Conservation (phyloP, 2,888 invertebrate genomes). For the Drosophila mulleri region DNA sequence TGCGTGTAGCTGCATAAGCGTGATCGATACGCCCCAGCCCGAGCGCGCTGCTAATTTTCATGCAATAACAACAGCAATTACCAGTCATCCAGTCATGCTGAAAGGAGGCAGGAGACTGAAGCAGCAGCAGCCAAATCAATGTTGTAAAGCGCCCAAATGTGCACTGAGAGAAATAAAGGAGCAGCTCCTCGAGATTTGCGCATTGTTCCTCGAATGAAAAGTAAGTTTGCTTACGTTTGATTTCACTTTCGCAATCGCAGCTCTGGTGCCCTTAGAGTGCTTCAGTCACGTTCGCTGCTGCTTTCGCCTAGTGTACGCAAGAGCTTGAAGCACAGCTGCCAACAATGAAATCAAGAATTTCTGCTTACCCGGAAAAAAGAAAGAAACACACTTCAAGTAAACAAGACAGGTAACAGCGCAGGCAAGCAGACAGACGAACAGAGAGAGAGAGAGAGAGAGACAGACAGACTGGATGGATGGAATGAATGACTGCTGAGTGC, state of each 20-base stretch:
- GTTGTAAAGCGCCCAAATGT: neutral
- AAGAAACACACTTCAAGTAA: conserved; percentile 16
- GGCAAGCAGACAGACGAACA: conserved; percentile 2
- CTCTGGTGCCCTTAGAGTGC: neutral
- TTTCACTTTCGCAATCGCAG: neutral
- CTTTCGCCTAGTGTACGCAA: neutral
- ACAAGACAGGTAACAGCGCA: conserved; percentile 21
- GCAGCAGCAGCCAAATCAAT: conserved; percentile 22
- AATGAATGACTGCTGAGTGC: too few species aligned
- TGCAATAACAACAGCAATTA: conserved; percentile 59
- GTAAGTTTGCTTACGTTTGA: neutral
- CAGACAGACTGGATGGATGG: too few species aligned
- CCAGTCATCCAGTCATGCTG: conserved; percentile 16
- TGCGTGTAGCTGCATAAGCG: conserved; percentile 64
- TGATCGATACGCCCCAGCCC: conserved; percentile 57
- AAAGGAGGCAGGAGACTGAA: neutral
- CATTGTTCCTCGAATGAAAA: neutral
- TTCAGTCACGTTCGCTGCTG: neutral
- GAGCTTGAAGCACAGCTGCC: conserved; percentile 18
- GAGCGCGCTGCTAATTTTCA: conserved; percentile 25
- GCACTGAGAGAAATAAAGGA: neutral
- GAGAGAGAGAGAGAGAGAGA: neutral
- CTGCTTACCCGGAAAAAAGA: neutral
- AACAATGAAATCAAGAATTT: conserved; percentile 25
- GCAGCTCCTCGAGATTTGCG: neutral